phyloP scores from a whole-genome alignment of 1,140 invertebrate species.

The Drosophila bifasciata region DNA sequence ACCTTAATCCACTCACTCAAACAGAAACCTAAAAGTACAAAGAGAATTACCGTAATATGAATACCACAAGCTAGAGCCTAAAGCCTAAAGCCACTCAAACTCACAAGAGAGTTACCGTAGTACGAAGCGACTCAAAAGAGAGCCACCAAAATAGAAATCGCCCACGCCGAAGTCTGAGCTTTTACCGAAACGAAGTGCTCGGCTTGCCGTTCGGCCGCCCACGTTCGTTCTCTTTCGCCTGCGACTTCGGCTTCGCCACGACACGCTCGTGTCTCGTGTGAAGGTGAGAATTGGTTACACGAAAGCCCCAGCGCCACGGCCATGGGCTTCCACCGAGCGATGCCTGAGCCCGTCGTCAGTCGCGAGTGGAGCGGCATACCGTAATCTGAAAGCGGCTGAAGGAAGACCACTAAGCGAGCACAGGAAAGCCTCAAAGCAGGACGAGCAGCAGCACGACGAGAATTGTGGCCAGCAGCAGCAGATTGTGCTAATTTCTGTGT shows the following conservation, averaged over 20 bases:
- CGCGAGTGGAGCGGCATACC: constrained; percentile 61
- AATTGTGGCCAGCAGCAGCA: constrained; percentile 12
- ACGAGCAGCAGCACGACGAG: constrained; percentile 19
- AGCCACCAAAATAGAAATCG: too few relatives aligned
- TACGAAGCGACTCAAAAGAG: too few relatives aligned
- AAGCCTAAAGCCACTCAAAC: too few relatives aligned
- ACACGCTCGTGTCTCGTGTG: constrained; percentile 5
- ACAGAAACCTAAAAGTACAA: too few relatives aligned
- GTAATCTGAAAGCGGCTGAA: constrained; percentile 57
- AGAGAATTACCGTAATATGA: too few relatives aligned
- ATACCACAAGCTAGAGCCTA: too few relatives aligned
- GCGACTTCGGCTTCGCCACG: not conserved
- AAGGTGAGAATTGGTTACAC: constrained; percentile 45
- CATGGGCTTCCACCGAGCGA: constrained; percentile 46
- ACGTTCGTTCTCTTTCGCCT: not conserved
- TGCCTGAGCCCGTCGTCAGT: constrained; percentile 48
- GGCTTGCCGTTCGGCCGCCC: not conserved
- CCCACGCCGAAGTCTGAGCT: constrained; percentile 3
- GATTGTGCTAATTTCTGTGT: constrained; percentile 40
- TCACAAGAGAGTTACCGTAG: too few relatives aligned
- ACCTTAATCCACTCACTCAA: too few relatives aligned
- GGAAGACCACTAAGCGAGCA: constrained; percentile 2
- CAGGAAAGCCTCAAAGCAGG: not conserved
- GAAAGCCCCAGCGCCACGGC: constrained; percentile 17
- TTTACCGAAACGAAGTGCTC: not conserved